A percentile compares a stretch with the other conserved stretches of the same genome.
Evolutionary conservation across 2,888 invertebrate species (phyloP).

Genomic region (Conchocele bisecta): DNA sequence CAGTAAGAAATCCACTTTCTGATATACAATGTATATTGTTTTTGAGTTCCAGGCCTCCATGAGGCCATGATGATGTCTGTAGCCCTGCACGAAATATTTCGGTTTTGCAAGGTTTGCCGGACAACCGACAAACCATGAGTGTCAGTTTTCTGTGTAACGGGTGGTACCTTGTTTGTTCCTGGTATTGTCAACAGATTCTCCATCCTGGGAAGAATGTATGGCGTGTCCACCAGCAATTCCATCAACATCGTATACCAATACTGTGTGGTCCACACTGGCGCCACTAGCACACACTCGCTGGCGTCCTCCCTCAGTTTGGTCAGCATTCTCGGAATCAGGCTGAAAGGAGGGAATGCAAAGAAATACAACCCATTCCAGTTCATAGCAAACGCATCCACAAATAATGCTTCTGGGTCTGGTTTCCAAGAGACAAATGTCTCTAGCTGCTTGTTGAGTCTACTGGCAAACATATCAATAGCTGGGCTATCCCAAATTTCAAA

Average conservation of each 20-base stretch:
- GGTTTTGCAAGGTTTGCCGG: not conserved
- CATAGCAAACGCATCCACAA: conserved; percentile 38
- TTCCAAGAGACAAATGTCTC: conserved; percentile 37
- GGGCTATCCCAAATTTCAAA: conserved; percentile 1
- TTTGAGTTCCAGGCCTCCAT: conserved; percentile 28
- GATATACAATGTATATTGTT: conserved; percentile 32
- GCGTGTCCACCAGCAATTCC: conserved; percentile 13
- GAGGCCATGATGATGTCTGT: conserved; percentile 14
- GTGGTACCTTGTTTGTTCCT: conserved; percentile 22
- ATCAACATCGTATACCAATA: conserved; percentile 16
- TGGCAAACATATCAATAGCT: conserved; percentile 42
- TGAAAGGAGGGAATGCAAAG: conserved; percentile 48
- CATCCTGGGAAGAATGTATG: conserved; percentile 9
- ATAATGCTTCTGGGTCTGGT: conserved; percentile 46
- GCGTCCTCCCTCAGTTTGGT: conserved; percentile 13
- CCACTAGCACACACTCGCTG: conserved; percentile 19
- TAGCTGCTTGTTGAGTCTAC: conserved; percentile 36
- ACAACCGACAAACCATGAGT: conserved; percentile 20
- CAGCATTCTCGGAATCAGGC: conserved; percentile 13
- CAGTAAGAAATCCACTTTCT: conserved; percentile 26
- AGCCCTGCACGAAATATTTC: not conserved
- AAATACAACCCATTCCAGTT: conserved; percentile 21
- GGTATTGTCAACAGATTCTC: conserved; percentile 7
- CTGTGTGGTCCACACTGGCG: conserved; percentile 31
- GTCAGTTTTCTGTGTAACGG: conserved; percentile 13